Percentiles rank a stretch among this genome's conserved stretches.
Conservation (phyloP, 2,113 vertebrate species). For the zebrafish (Danio rerio) region DNA sequence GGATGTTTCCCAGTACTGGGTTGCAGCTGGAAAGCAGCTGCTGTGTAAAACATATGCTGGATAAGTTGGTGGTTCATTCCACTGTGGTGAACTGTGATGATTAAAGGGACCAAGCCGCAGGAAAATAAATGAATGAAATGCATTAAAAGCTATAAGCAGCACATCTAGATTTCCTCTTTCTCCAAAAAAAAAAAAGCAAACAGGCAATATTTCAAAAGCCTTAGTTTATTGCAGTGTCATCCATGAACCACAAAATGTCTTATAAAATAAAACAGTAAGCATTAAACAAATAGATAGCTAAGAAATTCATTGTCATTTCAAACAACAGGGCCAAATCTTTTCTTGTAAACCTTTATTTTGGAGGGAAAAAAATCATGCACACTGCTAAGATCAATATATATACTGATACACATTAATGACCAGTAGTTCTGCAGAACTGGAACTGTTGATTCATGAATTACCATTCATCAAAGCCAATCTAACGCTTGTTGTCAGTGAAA, state of each 20-base stretch:
- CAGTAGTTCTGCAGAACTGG: slow-evolving; percentile 78
- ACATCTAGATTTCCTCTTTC: too few relatives aligned
- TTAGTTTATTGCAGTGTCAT: slow-evolving; percentile 48
- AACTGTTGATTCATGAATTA: slow-evolving; percentile 73
- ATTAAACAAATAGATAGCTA: slow-evolving; percentile 38
- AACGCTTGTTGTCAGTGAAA: slow-evolving; percentile 63
- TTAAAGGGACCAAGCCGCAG: too few relatives aligned
- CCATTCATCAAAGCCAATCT: slow-evolving; percentile 59
- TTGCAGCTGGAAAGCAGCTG: too few relatives aligned
- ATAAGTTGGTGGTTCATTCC: too few relatives aligned
- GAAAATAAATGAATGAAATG: too few relatives aligned
- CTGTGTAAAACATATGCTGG: too few relatives aligned
- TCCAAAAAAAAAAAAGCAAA: neutral
- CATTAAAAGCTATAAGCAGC: neutral
- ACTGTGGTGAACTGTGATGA: too few relatives aligned
- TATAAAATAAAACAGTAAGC: slow-evolving; percentile 33
- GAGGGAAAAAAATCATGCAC: slow-evolving; percentile 73
- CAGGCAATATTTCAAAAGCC: slow-evolving; percentile 28
- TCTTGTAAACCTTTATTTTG: slow-evolving; percentile 82
- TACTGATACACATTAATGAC: slow-evolving; percentile 80
- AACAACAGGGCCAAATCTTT: slow-evolving; percentile 42
- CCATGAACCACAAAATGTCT: slow-evolving; percentile 38
- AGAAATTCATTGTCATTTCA: slow-evolving; percentile 17
- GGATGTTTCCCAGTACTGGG: too few relatives aligned
- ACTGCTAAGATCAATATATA: slow-evolving; percentile 82